Conservation (phyloP, 2,888 invertebrate species). For the Lasioglossum pauxillum region DNA sequence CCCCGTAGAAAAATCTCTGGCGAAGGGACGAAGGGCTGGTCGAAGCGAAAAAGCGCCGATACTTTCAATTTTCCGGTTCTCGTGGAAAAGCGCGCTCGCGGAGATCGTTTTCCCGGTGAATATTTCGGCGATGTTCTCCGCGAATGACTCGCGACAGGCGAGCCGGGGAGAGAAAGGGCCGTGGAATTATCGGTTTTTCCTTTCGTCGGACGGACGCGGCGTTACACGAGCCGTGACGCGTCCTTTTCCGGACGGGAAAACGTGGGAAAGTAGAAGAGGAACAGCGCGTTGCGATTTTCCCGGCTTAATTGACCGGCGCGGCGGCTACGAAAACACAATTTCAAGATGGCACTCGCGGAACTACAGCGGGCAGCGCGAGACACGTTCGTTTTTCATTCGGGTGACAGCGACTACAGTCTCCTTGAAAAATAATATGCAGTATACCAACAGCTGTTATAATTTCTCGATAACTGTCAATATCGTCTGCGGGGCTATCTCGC, state of each 20-base stretch:
- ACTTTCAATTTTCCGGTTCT: neutral
- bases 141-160: neutral
- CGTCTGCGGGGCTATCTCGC: neutral
- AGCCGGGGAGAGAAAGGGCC: neutral
- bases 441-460: neutral
- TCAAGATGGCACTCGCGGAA: conserved; percentile 14
- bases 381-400: conserved; percentile 26
- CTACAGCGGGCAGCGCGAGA: neutral
- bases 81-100: neutral
- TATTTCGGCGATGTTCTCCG: neutral
- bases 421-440: neutral
- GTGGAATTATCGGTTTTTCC: conserved; percentile 19
- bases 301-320: conserved; percentile 30
- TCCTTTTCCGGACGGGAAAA: conserved; percentile 10
- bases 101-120: neutral
- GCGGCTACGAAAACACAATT: conserved; percentile 32
- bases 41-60: neutral
- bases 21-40: neutral
- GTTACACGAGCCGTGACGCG: conserved; percentile 8
- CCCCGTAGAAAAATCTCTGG: neutral
- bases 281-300: conserved; percentile 23
- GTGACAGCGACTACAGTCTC: neutral
- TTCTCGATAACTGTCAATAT: neutral
- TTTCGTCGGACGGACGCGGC: conserved; percentile 1
- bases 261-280: neutral